Percentiles rank a stretch among this genome's conserved stretches.
Evolutionary conservation across 53 echinoderm and acorn worm species (phyloP).

Genomic region (Holothuria leucospilota): DNA sequence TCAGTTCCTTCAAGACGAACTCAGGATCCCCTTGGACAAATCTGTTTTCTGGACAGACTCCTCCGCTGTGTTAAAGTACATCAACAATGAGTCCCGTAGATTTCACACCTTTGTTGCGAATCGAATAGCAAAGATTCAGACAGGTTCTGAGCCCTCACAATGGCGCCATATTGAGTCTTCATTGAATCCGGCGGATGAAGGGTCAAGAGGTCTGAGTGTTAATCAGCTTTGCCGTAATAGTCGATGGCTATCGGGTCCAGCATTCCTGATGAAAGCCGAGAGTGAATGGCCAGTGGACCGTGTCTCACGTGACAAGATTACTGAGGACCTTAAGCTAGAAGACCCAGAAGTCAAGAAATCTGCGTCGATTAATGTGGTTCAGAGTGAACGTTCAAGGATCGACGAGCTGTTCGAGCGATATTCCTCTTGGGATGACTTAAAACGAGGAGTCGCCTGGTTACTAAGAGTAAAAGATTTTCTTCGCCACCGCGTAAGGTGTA

Average conservation of each 20-base stretch:
- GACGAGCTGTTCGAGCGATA: conserved; percentile 37
- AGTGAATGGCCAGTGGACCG: no score
- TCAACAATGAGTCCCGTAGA: conserved; percentile 48
- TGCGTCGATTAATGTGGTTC: not conserved
- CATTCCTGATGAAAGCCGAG: no score
- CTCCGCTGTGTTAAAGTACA: conserved; percentile 59
- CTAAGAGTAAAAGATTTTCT: conserved; percentile 33
- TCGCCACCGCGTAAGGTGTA: not conserved
- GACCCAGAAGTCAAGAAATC: no score
- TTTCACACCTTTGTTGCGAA: conserved; percentile 73
- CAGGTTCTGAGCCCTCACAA: not conserved
- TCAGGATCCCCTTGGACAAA: conserved; percentile 27
- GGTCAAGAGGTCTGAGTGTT: conserved; percentile 11
- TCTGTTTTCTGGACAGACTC: conserved; percentile 63
- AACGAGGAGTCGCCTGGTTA: conserved; percentile 59
- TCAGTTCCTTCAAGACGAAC: conserved; percentile 2
- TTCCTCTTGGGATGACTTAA: conserved; percentile 53
- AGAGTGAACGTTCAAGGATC: no score
- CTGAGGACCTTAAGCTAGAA: no score
- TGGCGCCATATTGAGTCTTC: no score
- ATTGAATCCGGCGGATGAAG: no score
- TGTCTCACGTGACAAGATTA: no score
- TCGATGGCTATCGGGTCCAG: no score
- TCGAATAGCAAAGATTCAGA: conserved; percentile 58
- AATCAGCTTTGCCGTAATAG: no score